These are phyloP conservation scores for Podotricha telesiphe DNA, from an alignment of 2,888 invertebrate genomes.

Conservation along the genomic window DNA sequence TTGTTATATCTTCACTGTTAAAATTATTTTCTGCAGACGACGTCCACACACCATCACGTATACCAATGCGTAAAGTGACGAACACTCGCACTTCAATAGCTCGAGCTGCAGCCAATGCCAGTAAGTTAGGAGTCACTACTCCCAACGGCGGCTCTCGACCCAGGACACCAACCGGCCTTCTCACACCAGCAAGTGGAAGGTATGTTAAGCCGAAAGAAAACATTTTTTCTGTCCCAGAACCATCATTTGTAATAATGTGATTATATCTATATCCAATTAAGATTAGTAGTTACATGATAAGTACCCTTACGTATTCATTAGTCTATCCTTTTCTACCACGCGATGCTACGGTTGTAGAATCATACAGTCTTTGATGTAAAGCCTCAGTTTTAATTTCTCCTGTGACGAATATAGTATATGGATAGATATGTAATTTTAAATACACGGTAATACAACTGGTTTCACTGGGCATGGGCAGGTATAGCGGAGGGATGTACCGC, in stretches of 20 bases:
- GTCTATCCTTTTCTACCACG: neutral
- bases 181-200: conserved; percentile 91
- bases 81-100: conserved; percentile 82
- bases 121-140: conserved; percentile 81
- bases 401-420: neutral
- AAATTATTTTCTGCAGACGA: conserved; percentile 82
- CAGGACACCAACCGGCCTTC: conserved; percentile 90
- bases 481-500: conserved; percentile 91
- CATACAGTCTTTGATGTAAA: neutral
- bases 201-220: conserved; percentile 57
- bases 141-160: conserved; percentile 87
- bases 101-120: conserved; percentile 85
- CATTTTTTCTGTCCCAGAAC: neutral
- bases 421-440: conserved; percentile 4
- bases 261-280: conserved; percentile 20
- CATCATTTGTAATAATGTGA: neutral
- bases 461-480: conserved; percentile 73
- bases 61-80: conserved; percentile 89
- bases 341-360: neutral
- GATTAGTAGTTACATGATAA: conserved; percentile 2
- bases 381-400: neutral
- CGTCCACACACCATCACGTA: conserved; percentile 89
- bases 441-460: conserved; percentile 55
- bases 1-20: neutral
- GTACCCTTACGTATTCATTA: neutral